Base-by-base conservation (phyloP, 2,797 vertebrate genomes). In the Labeo calbasu region DNA sequence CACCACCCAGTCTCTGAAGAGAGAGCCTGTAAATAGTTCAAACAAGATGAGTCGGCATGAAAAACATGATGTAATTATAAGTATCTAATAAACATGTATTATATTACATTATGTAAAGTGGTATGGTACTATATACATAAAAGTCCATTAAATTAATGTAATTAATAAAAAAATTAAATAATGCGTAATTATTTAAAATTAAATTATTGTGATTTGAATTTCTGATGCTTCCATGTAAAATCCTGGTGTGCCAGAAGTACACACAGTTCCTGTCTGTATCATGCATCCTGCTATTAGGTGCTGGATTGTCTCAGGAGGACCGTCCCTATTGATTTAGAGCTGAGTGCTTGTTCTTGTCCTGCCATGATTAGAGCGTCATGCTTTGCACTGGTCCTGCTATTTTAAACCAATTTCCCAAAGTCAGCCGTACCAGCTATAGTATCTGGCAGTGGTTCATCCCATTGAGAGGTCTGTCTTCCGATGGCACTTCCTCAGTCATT, bases 321-420 rank as follows among this genome's bases (percentile, higher is more conserved):
- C 19, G 8, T 68, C 28, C 21, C 77, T 79, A 79, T 79, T 69
- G 77, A 79, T 79, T 68, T 68, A 79, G 77, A 69, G 63, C 77
- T 69, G 48, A 79, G 63, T 79, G 77, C 77, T 69, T 55, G 63
- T 53, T 79, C 65, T 77, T 79, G 61, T 79, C 25, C 77, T 79
- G 43, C 77, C 43, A 79, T 79, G 75, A 77, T 77, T 77, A 79
- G 77, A 66, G 59, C 61, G 43, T 65, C 61, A 21, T 48, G 46
- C 59, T 78, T 61, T 78, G 59, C 25, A 65, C 4, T 9, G 36
- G 36, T 61, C 55, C n/a, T 77, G 55, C 75, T 48, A 77, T 77
- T 77, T 77, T 77, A 63, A 77, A 63, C 57, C 57, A 77, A 81
- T 81, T 72, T 50, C 12, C 28, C 69, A 63, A 73, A 61, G 69